Percentiles rank a stretch among this genome's conserved stretches.
Conservation (phyloP, 2,888 invertebrate species). For the Trachelus tabidus region DNA sequence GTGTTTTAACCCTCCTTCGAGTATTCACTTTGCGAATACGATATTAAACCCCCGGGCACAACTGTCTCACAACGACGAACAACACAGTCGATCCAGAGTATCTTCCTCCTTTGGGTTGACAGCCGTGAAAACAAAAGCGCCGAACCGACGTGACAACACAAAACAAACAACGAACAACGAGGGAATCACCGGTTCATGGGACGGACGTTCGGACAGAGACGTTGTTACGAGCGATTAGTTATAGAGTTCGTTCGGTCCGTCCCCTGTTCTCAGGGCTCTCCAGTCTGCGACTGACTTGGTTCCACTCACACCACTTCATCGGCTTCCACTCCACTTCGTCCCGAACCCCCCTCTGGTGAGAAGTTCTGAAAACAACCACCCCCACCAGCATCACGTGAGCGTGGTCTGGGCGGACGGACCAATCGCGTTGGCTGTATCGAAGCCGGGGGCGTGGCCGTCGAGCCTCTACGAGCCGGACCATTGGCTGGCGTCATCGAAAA, state of each 20-base stretch:
- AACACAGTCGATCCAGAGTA: background rate
- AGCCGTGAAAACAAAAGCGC: background rate
- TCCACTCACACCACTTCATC: constrained; percentile 64
- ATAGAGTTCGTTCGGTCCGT: constrained; percentile 54
- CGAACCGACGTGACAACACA: constrained; percentile 3
- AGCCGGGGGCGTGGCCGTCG: constrained; percentile 23
- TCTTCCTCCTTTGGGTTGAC: background rate
- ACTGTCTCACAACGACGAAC: background rate
- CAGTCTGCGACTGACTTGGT: constrained; percentile 65
- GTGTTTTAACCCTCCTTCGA: background rate
- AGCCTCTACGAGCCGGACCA: constrained; percentile 33
- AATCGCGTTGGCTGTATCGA: constrained; percentile 52
- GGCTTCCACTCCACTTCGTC: constrained; percentile 56
- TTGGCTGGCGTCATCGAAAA: constrained; percentile 66
- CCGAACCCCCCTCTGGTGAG: constrained; percentile 68
- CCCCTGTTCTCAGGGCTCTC: constrained; percentile 65
- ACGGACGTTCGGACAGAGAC: constrained; percentile 36
- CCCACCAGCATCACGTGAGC: constrained; percentile 63
- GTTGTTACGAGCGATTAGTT: constrained; percentile 46
- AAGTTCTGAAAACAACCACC: constrained; percentile 68
- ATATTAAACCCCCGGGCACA: background rate
- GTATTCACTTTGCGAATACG: background rate
- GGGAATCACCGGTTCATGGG: constrained; percentile 17
- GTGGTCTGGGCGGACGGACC: constrained; percentile 61
- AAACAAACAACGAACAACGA: constrained; percentile 4